Percentiles rank a stretch among this genome's conserved stretches.
These are phyloP conservation scores for Trichechus manatus DNA, from an alignment of 2,113 vertebrate genomes.

Conservation along the genomic window DNA sequence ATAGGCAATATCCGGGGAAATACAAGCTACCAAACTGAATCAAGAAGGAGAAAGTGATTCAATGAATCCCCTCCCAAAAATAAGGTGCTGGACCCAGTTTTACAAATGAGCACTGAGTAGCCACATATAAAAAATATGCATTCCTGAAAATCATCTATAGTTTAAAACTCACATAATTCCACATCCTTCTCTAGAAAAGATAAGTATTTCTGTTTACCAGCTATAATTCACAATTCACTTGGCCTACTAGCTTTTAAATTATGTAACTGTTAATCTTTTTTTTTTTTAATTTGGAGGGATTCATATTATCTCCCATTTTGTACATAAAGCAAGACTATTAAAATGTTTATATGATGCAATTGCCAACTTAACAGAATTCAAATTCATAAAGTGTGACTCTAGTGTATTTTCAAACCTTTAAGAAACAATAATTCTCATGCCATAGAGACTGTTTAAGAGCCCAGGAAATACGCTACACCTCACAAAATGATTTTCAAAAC, in stretches of 20 bases:
- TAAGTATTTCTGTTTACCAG: background rate
- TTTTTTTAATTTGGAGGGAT: conserved; percentile 45
- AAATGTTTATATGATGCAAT: conserved; percentile 8
- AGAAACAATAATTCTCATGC: background rate
- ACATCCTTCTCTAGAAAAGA: conserved; percentile 37
- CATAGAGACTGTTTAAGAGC: background rate
- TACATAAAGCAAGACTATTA: conserved; percentile 23
- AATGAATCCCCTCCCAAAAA: background rate
- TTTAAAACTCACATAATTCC: conserved; percentile 24
- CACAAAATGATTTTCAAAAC: background rate
- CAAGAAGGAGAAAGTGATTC: background rate
- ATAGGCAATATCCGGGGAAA: background rate
- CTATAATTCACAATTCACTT: conserved; percentile 33
- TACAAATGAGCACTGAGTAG: background rate
- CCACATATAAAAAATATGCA: background rate
- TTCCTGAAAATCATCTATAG: background rate
- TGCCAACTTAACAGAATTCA: conserved; percentile 15
- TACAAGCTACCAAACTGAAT: background rate
- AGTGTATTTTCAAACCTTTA: background rate
- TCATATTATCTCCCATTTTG: conserved; percentile 29
- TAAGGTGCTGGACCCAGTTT: background rate
- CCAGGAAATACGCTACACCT: background rate
- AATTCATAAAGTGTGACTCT: background rate
- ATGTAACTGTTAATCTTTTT: background rate
- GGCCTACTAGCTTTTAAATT: conserved; percentile 31